Conservation (phyloP, 2,113 vertebrate genomes). For the Oncorhynchus mykiss region DNA sequence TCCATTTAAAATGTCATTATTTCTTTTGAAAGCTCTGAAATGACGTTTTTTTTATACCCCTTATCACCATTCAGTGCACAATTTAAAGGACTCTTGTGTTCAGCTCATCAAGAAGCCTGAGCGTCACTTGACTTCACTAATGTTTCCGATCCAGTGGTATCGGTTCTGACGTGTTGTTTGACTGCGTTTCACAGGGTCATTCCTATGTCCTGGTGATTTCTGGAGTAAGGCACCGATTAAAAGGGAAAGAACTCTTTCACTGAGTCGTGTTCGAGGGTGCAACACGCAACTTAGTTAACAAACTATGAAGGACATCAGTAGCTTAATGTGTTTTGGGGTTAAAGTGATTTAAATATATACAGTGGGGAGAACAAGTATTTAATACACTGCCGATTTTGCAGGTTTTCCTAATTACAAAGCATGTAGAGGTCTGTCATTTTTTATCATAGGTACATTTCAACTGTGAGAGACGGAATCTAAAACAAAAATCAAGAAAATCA, state of each 20-base stretch:
- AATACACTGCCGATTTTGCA: too few relatives aligned
- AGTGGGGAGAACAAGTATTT: too few relatives aligned
- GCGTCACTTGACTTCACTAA: too few relatives aligned
- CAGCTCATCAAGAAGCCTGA: background rate
- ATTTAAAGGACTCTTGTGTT: background rate
- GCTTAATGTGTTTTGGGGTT: background rate
- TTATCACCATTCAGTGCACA: background rate
- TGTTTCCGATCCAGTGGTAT: background rate
- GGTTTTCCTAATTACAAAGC: too few relatives aligned
- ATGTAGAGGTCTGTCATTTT: too few relatives aligned
- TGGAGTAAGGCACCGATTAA: background rate
- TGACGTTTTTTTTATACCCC: background rate
- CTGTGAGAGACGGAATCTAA: too few relatives aligned
- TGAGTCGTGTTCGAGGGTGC: background rate
- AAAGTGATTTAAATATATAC: constrained; percentile 4
- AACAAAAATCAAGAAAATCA: too few relatives aligned
- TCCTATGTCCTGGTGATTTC: background rate
- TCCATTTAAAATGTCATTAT: too few relatives aligned
- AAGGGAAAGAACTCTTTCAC: background rate
- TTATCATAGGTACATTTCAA: too few relatives aligned
- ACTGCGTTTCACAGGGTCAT: background rate
- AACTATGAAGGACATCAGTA: too few relatives aligned
- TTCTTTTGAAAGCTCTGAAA: background rate
- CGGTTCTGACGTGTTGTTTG: background rate
- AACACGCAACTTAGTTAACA: background rate